These are phyloP conservation scores for Andrena marginata DNA, from an alignment of 2,888 invertebrate species.

Conservation along the genomic window DNA sequence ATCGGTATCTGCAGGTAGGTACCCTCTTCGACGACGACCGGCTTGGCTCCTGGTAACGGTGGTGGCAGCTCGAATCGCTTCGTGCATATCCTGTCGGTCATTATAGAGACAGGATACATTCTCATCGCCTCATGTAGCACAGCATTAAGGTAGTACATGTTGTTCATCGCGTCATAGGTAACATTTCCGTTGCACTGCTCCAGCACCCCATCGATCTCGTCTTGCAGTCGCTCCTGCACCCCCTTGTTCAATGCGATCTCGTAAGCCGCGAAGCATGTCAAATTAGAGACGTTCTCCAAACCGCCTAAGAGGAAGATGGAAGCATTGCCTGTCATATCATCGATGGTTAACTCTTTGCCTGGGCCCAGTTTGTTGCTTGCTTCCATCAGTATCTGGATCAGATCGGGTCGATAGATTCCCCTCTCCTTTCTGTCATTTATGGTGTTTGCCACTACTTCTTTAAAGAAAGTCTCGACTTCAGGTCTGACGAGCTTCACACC, in stretches of 20 bases:
- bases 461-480: conserved; percentile 62
- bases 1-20: conserved; percentile 80
- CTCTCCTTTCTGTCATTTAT: conserved; percentile 64
- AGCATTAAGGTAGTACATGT: conserved; percentile 79
- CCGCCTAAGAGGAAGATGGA: conserved; percentile 81
- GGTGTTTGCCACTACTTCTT: conserved; percentile 47
- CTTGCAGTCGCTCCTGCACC: conserved; percentile 74
- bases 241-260: conserved; percentile 74
- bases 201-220: conserved; percentile 77
- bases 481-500: too few relatives aligned
- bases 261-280: conserved; percentile 75
- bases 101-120: conserved; percentile 82
- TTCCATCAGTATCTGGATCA: conserved; percentile 80
- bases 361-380: conserved; percentile 51
- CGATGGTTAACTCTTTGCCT: conserved; percentile 64
- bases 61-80: conserved; percentile 85
- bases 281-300: conserved; percentile 76
- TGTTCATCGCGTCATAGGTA: conserved; percentile 74
- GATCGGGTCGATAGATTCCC: conserved; percentile 73
- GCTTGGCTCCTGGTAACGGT: conserved; percentile 63
- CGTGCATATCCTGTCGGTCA: conserved; percentile 86
- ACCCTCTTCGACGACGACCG: conserved; percentile 76
- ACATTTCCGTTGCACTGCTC: conserved; percentile 57
- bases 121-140: conserved; percentile 75
- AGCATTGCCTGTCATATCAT: conserved; percentile 86